phyloP scores from a whole-genome alignment of 2,888 invertebrate genomes.

The Notodonta dromedarius region DNA sequence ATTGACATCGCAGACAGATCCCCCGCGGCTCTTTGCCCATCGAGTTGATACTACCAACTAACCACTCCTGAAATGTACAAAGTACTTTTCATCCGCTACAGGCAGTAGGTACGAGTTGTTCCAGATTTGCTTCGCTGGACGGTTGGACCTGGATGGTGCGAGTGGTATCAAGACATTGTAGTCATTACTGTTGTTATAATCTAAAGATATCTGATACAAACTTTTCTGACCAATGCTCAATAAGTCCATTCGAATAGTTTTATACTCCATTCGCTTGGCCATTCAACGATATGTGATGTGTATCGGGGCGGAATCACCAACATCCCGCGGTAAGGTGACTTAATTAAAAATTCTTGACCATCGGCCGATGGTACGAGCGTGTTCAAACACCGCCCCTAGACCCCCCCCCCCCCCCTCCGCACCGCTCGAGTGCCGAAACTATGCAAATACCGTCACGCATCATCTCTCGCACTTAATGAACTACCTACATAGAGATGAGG shows the following conservation, averaged over 20 bases:
- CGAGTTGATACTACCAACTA: too few relatives aligned
- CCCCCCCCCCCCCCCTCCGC: not conserved
- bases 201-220: too few relatives aligned
- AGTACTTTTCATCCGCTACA: too few relatives aligned
- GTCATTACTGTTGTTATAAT: too few relatives aligned
- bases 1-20: too few relatives aligned
- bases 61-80: too few relatives aligned
- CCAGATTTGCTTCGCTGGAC: too few relatives aligned
- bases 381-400: conserved; percentile 3
- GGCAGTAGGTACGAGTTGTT: too few relatives aligned
- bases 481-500: not conserved
- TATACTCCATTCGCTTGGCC: not conserved
- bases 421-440: not conserved
- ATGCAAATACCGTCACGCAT: conserved; percentile 12
- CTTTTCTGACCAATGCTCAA: too few relatives aligned
- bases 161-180: too few relatives aligned
- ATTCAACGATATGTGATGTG: not conserved
- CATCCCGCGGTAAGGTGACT: conserved; percentile 5
- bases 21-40: too few relatives aligned
- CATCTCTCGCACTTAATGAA: conserved; percentile 10
- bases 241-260: not conserved
- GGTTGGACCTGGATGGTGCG: too few relatives aligned
- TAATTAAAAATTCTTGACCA: conserved; percentile 12
- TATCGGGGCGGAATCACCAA: not conserved
- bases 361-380: not conserved